Conservation (phyloP, 2,113 vertebrate genomes). For the Gymnarchus niloticus region DNA sequence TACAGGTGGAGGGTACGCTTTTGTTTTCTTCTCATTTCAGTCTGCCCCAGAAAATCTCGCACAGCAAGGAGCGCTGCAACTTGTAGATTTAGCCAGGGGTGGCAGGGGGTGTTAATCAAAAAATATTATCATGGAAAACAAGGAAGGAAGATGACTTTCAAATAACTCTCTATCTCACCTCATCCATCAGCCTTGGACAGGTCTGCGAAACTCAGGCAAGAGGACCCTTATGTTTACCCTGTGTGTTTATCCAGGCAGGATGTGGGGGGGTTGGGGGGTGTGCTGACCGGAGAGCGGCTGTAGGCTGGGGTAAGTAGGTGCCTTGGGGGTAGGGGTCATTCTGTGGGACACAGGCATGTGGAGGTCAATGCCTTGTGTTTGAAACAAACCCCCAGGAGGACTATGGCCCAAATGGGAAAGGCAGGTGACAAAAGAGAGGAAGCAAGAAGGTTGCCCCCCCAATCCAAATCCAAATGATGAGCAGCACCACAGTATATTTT, state of each 20-base stretch:
- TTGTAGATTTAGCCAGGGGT: not conserved
- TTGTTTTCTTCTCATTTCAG: no score
- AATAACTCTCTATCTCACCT: slow-evolving; percentile 23
- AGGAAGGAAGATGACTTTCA: slow-evolving; percentile 19
- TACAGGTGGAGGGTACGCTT: no score
- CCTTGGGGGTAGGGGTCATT: slow-evolving; percentile 25
- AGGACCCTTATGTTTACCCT: slow-evolving; percentile 18
- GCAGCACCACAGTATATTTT: not conserved
- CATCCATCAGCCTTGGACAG: slow-evolving; percentile 21
- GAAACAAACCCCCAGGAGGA: slow-evolving; percentile 28
- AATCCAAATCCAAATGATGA: not conserved
- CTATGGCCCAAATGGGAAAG: slow-evolving; percentile 31
- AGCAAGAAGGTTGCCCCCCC: not conserved
- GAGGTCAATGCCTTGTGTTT: slow-evolving; percentile 36
- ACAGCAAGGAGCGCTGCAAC: not conserved
- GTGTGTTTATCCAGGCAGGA: slow-evolving; percentile 7
- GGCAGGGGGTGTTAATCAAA: not conserved
- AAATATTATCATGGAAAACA: slow-evolving; percentile 27
- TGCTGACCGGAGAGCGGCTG: not conserved
- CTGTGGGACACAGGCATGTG: slow-evolving; percentile 35
- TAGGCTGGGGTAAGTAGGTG: not conserved
- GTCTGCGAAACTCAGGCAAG: slow-evolving; percentile 9
- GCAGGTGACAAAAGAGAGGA: slow-evolving; percentile 32
- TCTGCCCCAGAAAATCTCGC: not conserved
- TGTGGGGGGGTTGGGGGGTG: not conserved